These are phyloP conservation scores for Hydrozoanthus gracilis DNA, from an alignment of 92 coral and sea anemone species.

Conservation along the genomic window DNA sequence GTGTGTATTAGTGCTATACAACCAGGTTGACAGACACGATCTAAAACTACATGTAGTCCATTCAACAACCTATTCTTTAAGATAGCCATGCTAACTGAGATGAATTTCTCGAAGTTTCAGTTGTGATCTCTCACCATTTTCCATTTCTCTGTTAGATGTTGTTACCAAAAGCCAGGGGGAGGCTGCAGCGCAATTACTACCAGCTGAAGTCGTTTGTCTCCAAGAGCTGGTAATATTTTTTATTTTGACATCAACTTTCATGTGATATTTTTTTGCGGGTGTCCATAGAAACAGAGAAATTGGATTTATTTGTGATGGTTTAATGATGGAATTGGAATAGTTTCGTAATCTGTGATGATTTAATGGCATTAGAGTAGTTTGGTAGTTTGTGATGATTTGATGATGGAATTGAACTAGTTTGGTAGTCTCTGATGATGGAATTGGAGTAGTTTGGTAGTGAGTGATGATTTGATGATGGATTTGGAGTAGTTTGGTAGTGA, in stretches of 20 bases:
- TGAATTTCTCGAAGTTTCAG: background rate
- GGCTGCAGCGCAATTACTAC: conserved; percentile 65
- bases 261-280: background rate
- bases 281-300: background rate
- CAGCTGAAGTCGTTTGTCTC: conserved; percentile 68
- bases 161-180: conserved; percentile 74
- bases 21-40: background rate
- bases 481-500: too few species aligned
- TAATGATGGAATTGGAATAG: too few species aligned
- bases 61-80: too few species aligned
- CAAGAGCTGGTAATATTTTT: conserved; percentile 75
- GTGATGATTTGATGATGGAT: too few species aligned
- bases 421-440: too few species aligned
- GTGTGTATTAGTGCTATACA: background rate
- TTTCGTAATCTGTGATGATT: too few species aligned
- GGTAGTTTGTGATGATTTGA: too few species aligned
- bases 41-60: background rate
- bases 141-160: conserved; percentile 51
- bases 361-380: too few species aligned
- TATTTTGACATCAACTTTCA: background rate
- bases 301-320: background rate
- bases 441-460: too few species aligned
- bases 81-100: background rate
- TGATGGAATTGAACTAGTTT: too few species aligned
- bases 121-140: background rate